Conservation (phyloP, 1,140 invertebrate species). For the Formica exsecta region DNA sequence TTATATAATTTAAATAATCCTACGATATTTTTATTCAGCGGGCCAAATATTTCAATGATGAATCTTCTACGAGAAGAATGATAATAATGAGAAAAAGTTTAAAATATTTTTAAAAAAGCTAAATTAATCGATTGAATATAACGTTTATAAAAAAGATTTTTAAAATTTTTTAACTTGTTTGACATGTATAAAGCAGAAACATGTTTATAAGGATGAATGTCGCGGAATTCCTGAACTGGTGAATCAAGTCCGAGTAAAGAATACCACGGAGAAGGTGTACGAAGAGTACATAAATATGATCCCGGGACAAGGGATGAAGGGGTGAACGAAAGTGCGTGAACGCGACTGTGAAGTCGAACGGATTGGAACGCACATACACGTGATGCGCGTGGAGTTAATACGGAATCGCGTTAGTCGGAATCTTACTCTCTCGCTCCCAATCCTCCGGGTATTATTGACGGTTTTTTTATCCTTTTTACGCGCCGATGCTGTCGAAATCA, state of each 20-base stretch:
- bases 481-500: constrained; percentile 30
- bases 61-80: too few species aligned
- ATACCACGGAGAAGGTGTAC: neutral
- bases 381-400: constrained; percentile 82
- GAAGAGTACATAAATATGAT: constrained; percentile 25
- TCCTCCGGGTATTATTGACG: constrained; percentile 36
- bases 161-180: neutral
- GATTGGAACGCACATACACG: constrained; percentile 61
- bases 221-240: neutral
- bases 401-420: constrained; percentile 84
- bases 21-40: too few species aligned
- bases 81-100: neutral
- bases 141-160: neutral
- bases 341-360: constrained; percentile 63
- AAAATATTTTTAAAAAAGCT: neutral
- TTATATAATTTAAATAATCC: too few species aligned
- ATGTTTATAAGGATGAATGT: neutral
- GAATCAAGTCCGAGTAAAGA: neutral
- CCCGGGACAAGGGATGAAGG: neutral
- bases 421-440: constrained; percentile 62
- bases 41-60: too few species aligned
- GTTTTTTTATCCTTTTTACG: constrained; percentile 47
- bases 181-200: neutral
- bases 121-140: neutral
- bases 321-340: constrained; percentile 39